phyloP scores from a whole-genome alignment of 2,113 vertebrate genomes.

The Australoheros scitulus region DNA sequence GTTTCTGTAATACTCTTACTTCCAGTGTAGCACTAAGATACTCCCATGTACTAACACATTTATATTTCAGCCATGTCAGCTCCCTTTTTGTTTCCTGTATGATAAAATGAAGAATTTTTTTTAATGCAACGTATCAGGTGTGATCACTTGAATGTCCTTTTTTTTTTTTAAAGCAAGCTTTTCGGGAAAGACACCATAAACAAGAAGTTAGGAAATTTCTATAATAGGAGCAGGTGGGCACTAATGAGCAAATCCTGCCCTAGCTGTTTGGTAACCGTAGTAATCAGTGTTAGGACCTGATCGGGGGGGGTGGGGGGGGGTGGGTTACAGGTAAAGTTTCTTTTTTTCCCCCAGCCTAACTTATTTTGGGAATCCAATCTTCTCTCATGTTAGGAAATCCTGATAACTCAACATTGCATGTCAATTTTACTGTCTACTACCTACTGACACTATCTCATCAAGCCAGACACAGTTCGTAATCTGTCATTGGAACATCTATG shows the following conservation, averaged over 20 bases:
- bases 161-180: slow-evolving; percentile 1
- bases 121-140: slow-evolving; percentile 7
- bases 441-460: not conserved
- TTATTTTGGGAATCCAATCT: not conserved
- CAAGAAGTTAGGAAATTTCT: not conserved
- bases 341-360: no score
- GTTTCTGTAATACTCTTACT: slow-evolving; percentile 3
- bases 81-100: slow-evolving; percentile 1
- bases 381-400: not conserved
- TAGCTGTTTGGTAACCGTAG: not conserved
- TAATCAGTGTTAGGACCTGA: not conserved
- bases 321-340: not conserved
- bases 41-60: slow-evolving; percentile 32
- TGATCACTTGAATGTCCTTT: slow-evolving; percentile 29
- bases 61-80: slow-evolving; percentile 6
- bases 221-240: not conserved
- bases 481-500: not conserved
- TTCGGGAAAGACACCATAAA: slow-evolving; percentile 4
- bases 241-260: not conserved
- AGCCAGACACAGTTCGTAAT: not conserved
- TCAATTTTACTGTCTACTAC: not conserved
- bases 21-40: not conserved
- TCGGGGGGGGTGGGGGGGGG: not conserved
- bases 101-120: slow-evolving; percentile 22
- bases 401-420: not conserved